Conservation (phyloP, 2,797 vertebrate species). For the Myotis myotis region DNA sequence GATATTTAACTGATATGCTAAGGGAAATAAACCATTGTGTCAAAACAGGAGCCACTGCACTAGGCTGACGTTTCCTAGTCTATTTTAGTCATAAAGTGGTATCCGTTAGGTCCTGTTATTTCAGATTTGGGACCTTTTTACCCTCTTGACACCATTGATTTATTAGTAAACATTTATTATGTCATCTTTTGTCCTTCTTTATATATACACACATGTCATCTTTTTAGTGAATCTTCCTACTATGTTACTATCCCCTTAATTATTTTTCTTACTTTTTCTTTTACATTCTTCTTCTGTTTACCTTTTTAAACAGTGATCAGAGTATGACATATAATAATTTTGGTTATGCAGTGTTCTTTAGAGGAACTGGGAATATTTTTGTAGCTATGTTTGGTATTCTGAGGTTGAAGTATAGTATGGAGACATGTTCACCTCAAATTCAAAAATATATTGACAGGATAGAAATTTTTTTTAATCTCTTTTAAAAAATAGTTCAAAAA, state of each 20-base stretch:
- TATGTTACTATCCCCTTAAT: not conserved
- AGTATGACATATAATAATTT: not conserved
- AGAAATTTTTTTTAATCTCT: not conserved
- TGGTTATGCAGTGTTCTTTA: not conserved
- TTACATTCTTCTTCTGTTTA: not conserved
- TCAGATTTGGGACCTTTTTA: not conserved
- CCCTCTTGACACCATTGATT: not conserved
- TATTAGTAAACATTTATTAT: not conserved
- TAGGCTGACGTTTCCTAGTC: not conserved
- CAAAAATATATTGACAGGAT: not conserved
- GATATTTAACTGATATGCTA: not conserved
- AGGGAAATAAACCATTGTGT: not conserved
- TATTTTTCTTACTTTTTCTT: not conserved
- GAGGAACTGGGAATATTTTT: not conserved
- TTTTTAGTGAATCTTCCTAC: not conserved
- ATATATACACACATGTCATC: not conserved
- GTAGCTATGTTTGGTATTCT: not conserved
- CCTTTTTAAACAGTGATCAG: not conserved
- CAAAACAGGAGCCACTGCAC: not conserved
- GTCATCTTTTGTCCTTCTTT: not conserved
- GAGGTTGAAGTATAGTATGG: not conserved
- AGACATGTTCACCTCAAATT: not conserved
- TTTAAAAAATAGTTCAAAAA: too few relatives aligned
- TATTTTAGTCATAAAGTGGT: not conserved
- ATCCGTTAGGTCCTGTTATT: not conserved